Base-by-base conservation (phyloP, 2,888 invertebrate genomes). In the Fragum whitleyi region DNA sequence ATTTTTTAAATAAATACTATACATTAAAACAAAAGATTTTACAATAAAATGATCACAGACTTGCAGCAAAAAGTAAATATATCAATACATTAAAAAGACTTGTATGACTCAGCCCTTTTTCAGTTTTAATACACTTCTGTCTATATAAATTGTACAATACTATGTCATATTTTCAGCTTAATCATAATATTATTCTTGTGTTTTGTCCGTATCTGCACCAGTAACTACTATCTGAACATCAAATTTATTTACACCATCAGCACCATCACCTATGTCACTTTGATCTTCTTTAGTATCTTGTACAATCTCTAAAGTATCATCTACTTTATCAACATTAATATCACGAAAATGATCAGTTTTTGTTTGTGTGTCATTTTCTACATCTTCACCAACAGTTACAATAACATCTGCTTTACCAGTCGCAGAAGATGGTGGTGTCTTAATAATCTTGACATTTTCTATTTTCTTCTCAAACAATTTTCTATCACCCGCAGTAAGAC, bases 401-500 rank as follows among this genome's bases (percentile, higher is more conserved):
- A 26, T 62, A 23, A 65, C 39, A 51, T 70, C 77, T 21, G 51
- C 36, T 39, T 73, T 77, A 16, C 71, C 79, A 2, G 55, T 62
- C 26, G 74, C 74, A 23, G 72, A 77, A 16, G 74, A 61, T 14
- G 85, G 85, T 9, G 82, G 82, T 39, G 80, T 85, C 59, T 77
- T 76, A 14, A 79, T 65, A 21, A 85, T 81, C 65, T 81, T 76
- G 26, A 83, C 74, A 42, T 71, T 79, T 26, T 76, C 74, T 42
- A 83, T 80, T 51, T 74, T 79, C 29, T 79, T 71, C 65, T 85
- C 85, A 83, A 83, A 83, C 57, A 79, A 72, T 23, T 77, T 72
- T 57, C 85, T 78, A 36, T 76, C 76, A 2, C 78, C 85, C 36
- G 65, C 59, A 11, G 42, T 69, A 6, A 85, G 72, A 36, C 81